Base-by-base conservation (phyloP, 2,888 invertebrate genomes). In the Erebia palarica region DNA sequence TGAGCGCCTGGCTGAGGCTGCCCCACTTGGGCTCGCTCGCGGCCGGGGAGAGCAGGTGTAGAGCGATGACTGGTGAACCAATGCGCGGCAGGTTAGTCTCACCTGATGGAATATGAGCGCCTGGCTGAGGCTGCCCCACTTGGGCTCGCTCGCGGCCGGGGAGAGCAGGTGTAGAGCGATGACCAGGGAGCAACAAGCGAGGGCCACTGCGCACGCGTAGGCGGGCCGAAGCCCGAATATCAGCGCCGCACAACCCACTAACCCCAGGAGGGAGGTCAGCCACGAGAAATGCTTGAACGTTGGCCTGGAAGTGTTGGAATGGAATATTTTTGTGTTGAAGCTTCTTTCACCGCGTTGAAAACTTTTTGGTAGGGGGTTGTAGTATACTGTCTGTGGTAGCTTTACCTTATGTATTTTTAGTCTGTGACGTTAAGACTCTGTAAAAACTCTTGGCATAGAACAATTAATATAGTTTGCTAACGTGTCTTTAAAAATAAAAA, bases 61-160 rank as follows among this genome's bases (percentile, higher is more conserved):
- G n/a, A n/a, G n/a, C n/a, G n/a, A n/a, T n/a, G n/a, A n/a, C n/a
- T n/a, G n/a, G n/a, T n/a, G n/a, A n/a, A n/a, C n/a, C n/a, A n/a
- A n/a, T n/a, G n/a, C n/a, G n/a, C n/a, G n/a, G n/a, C n/a, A n/a
- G n/a, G n/a, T n/a, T n/a, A n/a, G 13, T 14, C 5, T 7, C 36
- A 96, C 98, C 95, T 99, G 99, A 86, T 99, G 99, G 90, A 99
- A 99, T 86, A 99, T 99, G 27, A 99, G 94, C n/a, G 99, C 99
- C 93, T 99, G 99, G 18, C 98, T 98, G 78, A 99, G 98, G 68
- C 98, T 98, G 49, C 99, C 99, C 99, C 99, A 99, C 77, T 95
- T 94, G 44, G 96, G 95, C 13, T 95, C 94, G 16, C 97, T 96
- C 61, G 96, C 96, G 47, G 97, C 96, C 0, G 99, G 97, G 0